Conservation (phyloP, 92 coral and sea anemone genomes). For the Porites cylindrica region DNA sequence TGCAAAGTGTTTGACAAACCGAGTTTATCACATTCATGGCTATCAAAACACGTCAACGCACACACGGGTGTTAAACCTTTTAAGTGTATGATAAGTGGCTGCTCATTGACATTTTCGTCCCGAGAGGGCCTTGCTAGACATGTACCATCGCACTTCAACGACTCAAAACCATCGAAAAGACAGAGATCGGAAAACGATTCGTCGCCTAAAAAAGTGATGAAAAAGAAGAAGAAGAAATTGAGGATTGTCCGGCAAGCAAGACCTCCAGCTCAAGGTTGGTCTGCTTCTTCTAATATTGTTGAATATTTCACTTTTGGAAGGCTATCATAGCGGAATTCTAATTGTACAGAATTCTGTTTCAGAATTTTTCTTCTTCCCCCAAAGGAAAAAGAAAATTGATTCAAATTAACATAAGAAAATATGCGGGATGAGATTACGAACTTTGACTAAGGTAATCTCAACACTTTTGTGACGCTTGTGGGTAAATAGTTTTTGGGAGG, state of each 20-base stretch:
- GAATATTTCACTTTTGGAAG: background rate
- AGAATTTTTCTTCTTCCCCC: no score
- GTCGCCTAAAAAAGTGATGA: conserved; percentile 80
- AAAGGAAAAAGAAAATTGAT: no score
- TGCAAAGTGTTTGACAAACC: conserved; percentile 98
- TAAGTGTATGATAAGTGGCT: conserved; percentile 96
- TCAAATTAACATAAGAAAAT: no score
- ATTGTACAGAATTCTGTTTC: background rate
- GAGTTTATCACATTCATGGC: conserved; percentile 98
- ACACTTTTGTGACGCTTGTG: no score
- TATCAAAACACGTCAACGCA: conserved; percentile 92
- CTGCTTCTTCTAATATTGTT: background rate
- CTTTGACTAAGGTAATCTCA: no score
- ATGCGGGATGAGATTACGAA: no score
- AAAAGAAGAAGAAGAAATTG: conserved; percentile 80
- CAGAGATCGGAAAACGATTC: conserved; percentile 75
- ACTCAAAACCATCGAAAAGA: conserved; percentile 82
- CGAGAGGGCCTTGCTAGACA: conserved; percentile 96
- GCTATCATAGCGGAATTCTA: background rate
- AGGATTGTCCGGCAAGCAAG: conserved; percentile 74
- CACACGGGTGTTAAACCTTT: conserved; percentile 98
- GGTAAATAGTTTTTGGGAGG: no score
- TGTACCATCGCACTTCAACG: conserved; percentile 97
- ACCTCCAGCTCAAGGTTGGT: conserved; percentile 87
- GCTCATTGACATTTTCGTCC: conserved; percentile 92